A percentile compares a stretch with the other conserved stretches of the same genome.
Evolutionary conservation across 2,888 invertebrate genomes (phyloP).

Genomic region (Drosophila fungiperda): DNA sequence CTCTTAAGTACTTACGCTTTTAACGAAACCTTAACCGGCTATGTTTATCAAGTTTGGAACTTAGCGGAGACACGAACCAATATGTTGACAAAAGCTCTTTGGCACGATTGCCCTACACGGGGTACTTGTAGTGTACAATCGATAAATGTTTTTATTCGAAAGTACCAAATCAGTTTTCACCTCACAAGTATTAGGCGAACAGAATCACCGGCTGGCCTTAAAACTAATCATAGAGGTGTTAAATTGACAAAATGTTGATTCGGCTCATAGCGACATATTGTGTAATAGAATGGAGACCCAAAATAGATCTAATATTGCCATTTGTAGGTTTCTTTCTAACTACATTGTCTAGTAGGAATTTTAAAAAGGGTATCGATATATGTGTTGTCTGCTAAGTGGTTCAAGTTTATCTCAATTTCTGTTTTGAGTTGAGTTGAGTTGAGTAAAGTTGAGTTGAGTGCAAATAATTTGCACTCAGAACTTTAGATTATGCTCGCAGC

Average conservation of each 20-base stretch:
- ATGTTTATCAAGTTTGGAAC: neutral
- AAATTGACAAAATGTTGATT: too few relatives aligned
- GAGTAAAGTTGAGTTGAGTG: conserved; percentile 7
- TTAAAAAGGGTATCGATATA: too few relatives aligned
- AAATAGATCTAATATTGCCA: too few relatives aligned
- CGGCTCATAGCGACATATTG: too few relatives aligned
- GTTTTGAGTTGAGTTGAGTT: conserved; percentile 12
- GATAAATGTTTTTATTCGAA: neutral
- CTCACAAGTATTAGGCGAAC: neutral
- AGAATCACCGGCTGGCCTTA: neutral
- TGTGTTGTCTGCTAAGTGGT: neutral
- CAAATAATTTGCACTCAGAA: conserved; percentile 3
- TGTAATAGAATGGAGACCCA: too few relatives aligned
- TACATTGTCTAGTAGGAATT: too few relatives aligned
- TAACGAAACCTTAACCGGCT: conserved; percentile 22
- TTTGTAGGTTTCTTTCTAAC: too few relatives aligned
- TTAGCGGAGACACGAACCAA: conserved; percentile 23
- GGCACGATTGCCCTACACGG: too few relatives aligned
- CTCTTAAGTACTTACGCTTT: conserved; percentile 7
- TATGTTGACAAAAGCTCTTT: neutral
- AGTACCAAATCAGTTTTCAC: conserved; percentile 1
- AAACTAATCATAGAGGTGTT: too few relatives aligned
- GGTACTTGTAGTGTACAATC: neutral
- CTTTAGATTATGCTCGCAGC: neutral
- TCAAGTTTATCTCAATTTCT: neutral